Base-by-base conservation (phyloP, 1,140 invertebrate species). In the Brachionus manjavacas region DNA sequence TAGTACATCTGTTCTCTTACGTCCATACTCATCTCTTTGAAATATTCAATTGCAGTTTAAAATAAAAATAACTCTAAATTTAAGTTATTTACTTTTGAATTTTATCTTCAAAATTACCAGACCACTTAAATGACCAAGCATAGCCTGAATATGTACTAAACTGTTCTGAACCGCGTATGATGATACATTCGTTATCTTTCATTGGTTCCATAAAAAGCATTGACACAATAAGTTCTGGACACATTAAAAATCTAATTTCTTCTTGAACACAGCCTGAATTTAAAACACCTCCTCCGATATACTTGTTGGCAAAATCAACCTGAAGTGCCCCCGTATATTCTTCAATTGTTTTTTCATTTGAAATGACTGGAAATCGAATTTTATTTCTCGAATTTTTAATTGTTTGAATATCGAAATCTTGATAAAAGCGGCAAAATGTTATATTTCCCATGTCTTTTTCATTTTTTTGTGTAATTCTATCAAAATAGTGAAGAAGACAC, bases 161-260 rank as follows among this genome's bases (percentile, higher is more conserved):
- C 70, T 93, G 91, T 88, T 98, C 95, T 86, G 91, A 91, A 68
- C 94, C 93, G 1, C 41, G 31, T 20, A 70, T 93, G 23, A 96
- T 87, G 1, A 99, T 89, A n/a, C 94, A 93, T 91, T 99, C 97
- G n/a, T 93, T 94, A 9, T 93, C 91, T 55, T 92, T 91, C 76
- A 98, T 89, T 83, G 90, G 91, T 89, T 98, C 95, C 8, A 94
- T 95, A 85, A 99, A 94, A 1, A 99, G 91, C 88, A 95, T 92
- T 0, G 94, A 92, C 1, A 96, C 90, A 60, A 99, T 91, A 85
- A 99, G 90, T 90, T 99, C 97, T 0, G 97, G 97, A 89, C 95
- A 97, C 85, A 98, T 95, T 4, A 97, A 92, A 89, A 99, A 99
- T 52, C 96, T 91, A 86, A 99, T 99, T 91, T 99, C 97, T 91